Conservation (phyloP, 2,797 vertebrate species). For the Crenuchus spilurus region DNA sequence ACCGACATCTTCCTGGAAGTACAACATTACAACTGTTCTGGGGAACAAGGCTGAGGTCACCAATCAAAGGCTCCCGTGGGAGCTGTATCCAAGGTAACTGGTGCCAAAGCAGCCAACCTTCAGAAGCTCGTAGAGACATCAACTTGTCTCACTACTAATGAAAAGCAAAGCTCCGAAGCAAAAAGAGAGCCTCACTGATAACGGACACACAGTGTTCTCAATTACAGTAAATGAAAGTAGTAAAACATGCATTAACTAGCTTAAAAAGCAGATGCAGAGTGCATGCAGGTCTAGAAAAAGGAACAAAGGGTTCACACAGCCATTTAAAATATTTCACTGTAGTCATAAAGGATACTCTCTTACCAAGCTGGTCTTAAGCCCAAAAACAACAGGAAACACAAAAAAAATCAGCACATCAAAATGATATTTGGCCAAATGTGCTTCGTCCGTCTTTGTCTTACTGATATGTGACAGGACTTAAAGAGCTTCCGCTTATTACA, state of each 20-base stretch:
- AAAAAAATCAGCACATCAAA: conserved; percentile 18
- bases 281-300: background rate
- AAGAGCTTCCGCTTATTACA: background rate
- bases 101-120: conserved; percentile 11
- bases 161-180: background rate
- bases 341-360: conserved; percentile 27
- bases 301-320: background rate
- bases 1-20: conserved; percentile 34
- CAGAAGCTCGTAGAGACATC: conserved; percentile 25
- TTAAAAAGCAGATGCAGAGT: background rate
- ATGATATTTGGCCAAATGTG: conserved; percentile 5
- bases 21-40: conserved; percentile 14
- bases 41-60: conserved; percentile 36
- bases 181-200: background rate
- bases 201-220: background rate
- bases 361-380: conserved; percentile 9
- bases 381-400: conserved; percentile 20
- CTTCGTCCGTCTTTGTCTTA: background rate
- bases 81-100: conserved; percentile 48
- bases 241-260: background rate
- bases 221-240: background rate
- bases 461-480: background rate
- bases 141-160: background rate
- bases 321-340: conserved; percentile 7
- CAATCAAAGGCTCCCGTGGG: conserved; percentile 17